Base-by-base conservation (phyloP, 1,140 invertebrate genomes). In the Riptortus pedestris region DNA sequence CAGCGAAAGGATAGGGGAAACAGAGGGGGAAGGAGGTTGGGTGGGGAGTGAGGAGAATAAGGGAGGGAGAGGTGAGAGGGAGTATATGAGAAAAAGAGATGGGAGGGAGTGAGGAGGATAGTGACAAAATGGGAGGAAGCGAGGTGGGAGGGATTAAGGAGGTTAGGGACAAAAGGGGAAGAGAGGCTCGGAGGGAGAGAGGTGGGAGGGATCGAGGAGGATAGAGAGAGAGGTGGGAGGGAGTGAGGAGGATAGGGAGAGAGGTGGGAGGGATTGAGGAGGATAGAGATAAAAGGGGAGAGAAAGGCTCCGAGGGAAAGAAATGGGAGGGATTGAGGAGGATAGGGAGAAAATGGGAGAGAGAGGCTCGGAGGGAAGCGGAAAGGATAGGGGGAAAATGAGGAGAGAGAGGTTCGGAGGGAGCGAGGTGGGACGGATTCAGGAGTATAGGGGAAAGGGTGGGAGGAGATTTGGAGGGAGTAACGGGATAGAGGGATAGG, bases 321-420 rank as follows among this genome's bases (percentile, higher is more conserved):
- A 48, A 29, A 29, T 26, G 47, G 18, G 43, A 62, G 38, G 60
- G 47, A 11, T 7, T n/a, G 43, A 27, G 1, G 33, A 16, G 26
- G 47, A 18, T 18, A 62, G 20, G 14, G 31, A 48, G 47, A 62
- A 43, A 48, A 29, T 24, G 47, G 14, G 38, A 62, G 26, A 22
- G 27, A 59, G 62, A 31, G 45, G 38, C 29, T 29, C 24, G 43
- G 52, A 33, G 52, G 27, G 62, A 55, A 48, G 26, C 26, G 33
- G 29, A 59, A 38, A 60, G 52, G 18, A 26, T 61, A 47, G 18
- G 48, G 26, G 43, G 55, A 38, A n/a, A n/a, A n/a, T n/a, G n/a
- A n/a, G n/a, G n/a, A n/a, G n/a, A n/a, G n/a, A n/a, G n/a, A n/a
- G n/a, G n/a, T n/a, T n/a, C n/a, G n/a, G n/a, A n/a, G n/a, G n/a